These are phyloP conservation scores for Miichthys miiuy DNA, from an alignment of 2,797 vertebrate genomes.

Conservation along the genomic window DNA sequence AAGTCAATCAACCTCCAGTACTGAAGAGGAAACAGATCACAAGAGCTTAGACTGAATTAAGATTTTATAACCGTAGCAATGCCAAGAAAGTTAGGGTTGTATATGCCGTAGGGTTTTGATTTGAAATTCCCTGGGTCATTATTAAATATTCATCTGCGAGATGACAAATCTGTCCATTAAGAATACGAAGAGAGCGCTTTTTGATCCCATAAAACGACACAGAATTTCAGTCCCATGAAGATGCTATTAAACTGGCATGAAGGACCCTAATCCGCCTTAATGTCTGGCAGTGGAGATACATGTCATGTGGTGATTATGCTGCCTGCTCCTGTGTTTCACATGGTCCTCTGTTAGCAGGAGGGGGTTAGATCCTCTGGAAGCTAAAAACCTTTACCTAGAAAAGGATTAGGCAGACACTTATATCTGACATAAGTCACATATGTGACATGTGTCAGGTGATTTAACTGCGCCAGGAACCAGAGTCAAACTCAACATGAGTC, in stretches of 20 bases:
- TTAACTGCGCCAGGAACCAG: slow-evolving; percentile 13
- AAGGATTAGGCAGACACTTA: slow-evolving; percentile 32
- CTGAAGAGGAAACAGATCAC: slow-evolving; percentile 56
- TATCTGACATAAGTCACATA: slow-evolving; percentile 8
- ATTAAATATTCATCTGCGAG: slow-evolving; percentile 74
- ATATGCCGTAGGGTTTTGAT: slow-evolving; percentile 48
- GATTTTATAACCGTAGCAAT: slow-evolving; percentile 35
- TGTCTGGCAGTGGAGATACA: slow-evolving; percentile 60
- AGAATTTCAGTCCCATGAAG: slow-evolving; percentile 61
- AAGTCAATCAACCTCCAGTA: slow-evolving; percentile 69
- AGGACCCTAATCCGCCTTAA: slow-evolving; percentile 64
- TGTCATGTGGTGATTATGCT: slow-evolving; percentile 68
- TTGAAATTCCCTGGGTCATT: slow-evolving; percentile 64
- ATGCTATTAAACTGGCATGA: slow-evolving; percentile 70
- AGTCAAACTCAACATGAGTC: background rate
- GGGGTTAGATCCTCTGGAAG: slow-evolving; percentile 34
- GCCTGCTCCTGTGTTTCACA: slow-evolving; percentile 50
- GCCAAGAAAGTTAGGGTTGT: slow-evolving; percentile 55
- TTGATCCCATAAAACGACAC: slow-evolving; percentile 53
- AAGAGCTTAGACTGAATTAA: slow-evolving; percentile 43
- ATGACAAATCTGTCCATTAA: slow-evolving; percentile 75
- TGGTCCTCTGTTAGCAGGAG: slow-evolving; percentile 46
- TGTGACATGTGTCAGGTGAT: slow-evolving; percentile 30
- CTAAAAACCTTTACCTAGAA: slow-evolving; percentile 40
- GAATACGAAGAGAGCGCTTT: slow-evolving; percentile 47